Conservation (phyloP, 2,888 invertebrate genomes). For the Cremastinae sp. region DNA sequence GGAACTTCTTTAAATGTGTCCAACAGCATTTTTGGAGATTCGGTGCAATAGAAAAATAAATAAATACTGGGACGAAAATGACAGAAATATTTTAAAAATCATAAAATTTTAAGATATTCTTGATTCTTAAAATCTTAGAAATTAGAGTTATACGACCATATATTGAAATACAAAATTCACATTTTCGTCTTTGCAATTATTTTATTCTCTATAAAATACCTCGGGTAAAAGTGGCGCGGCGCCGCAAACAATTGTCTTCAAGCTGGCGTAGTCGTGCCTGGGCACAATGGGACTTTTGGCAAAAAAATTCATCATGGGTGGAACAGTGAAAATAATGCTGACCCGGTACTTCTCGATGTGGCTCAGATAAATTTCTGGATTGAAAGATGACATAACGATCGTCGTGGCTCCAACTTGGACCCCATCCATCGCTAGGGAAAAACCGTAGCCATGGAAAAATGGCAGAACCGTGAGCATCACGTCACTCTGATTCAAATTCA, state of each 20-base stretch:
- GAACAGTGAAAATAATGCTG: constrained; percentile 78
- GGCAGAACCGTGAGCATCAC: constrained; percentile 63
- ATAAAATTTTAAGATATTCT: too few species aligned
- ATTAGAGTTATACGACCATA: too few species aligned
- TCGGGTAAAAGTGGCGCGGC: constrained; percentile 81
- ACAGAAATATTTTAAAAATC: too few species aligned
- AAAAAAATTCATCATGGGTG: constrained; percentile 82
- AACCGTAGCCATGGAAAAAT: constrained; percentile 69
- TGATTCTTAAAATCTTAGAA: too few species aligned
- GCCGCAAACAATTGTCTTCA: constrained; percentile 79
- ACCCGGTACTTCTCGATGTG: constrained; percentile 68
- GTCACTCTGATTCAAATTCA: constrained; percentile 39
- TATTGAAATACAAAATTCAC: too few species aligned
- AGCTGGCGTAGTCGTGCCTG: constrained; percentile 79
- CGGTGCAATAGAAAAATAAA: too few species aligned
- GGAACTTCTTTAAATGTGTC: too few species aligned
- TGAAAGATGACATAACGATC: constrained; percentile 67
- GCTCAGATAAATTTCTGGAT: constrained; percentile 67
- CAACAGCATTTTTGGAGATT: too few species aligned
- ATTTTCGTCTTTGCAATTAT: too few species aligned
- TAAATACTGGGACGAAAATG: too few species aligned
- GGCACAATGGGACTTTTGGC: constrained; percentile 81
- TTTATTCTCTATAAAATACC: too few species aligned
- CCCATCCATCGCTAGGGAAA: constrained; percentile 19
- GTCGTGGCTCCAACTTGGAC: constrained; percentile 29